Evolutionary conservation across 2,797 vertebrate genomes (phyloP), one percentile per base, ranked within the genome.

Genomic region (Poecilia velifera): DNA sequence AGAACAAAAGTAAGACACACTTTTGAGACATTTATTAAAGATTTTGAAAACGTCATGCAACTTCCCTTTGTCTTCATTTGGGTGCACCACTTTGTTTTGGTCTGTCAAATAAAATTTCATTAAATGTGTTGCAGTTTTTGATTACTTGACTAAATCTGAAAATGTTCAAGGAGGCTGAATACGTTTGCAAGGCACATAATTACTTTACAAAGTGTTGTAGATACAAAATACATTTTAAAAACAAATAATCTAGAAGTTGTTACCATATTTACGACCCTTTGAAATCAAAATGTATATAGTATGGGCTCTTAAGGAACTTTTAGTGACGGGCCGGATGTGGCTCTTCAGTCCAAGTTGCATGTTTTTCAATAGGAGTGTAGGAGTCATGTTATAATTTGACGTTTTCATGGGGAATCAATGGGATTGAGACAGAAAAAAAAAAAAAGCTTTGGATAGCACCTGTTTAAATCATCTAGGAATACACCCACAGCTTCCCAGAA

Each of bases 401-500:
- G 13, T 64, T 66, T 82, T 57, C 31, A 9, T 62, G 41, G 75
- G 73, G 68, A 57, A 80, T 77, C 41, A n/a, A 31, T 70, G 51
- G 41, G 47, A 76, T 59, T 34, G 57, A 34, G 43, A 72, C 34
- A 77, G 53, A 74, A 64, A 64, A 73, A 59, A 83, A 62, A 76
- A 59, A 83, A 47, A 62, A 76, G 84, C 46, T 8, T 6, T 68
- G 66, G 51, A 14, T 77, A 79, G 87, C 91, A 91, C 89, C 91
- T 94, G 91, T 90, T 93, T 53, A 78, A 88, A 82, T 80, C 73
- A 91, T 91, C 79, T 81, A 45, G 41, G 59, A 55, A 77, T 73
- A 82, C 88, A 78, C 86, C 89, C 81, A 90, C 80, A 10, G 64
- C 76, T 90, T 92, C 90, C 85, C 81, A 87, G 85, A 90, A 91